Percentiles rank a stretch among this genome's conserved stretches.
Conservation (phyloP, 2,888 invertebrate genomes). For the Agelastica alni region DNA sequence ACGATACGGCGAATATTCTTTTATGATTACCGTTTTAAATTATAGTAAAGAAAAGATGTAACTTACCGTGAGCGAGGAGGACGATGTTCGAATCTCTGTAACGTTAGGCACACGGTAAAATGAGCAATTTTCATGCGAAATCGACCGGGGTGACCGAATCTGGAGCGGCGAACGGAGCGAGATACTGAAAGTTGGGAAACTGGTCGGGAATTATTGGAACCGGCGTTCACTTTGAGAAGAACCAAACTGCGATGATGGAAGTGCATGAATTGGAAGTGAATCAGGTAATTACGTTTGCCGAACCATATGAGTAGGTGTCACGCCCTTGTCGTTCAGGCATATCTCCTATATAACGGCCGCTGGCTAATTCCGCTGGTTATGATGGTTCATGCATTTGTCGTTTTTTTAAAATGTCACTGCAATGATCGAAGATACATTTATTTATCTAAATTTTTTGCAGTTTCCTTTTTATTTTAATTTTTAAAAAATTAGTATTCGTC, state of each 20-base stretch:
- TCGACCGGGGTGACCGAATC: constrained; percentile 5
- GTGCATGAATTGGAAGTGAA: constrained; percentile 47
- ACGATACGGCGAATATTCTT: too few species aligned
- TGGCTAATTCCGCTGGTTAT: constrained; percentile 31
- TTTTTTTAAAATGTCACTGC: too few species aligned
- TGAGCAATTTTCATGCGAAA: constrained; percentile 21
- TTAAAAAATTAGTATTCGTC: too few species aligned
- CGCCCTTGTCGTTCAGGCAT: constrained; percentile 56
- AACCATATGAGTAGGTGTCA: constrained; percentile 49
- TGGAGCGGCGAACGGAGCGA: not conserved
- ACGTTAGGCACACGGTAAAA: constrained; percentile 10
- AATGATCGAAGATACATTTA: too few species aligned
- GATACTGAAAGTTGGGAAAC: not conserved
- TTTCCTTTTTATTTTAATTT: too few species aligned
- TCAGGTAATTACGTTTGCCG: constrained; percentile 51
- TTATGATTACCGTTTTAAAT: too few species aligned
- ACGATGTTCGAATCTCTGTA: not conserved
- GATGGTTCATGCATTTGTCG: too few species aligned
- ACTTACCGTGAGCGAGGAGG: constrained; percentile 10
- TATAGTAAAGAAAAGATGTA: too few species aligned
- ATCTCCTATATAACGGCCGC: constrained; percentile 46
- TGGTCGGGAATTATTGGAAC: constrained; percentile 10
- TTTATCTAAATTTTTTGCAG: too few species aligned
- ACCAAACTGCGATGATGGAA: constrained; percentile 41
- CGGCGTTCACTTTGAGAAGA: constrained; percentile 31